Conservation (phyloP, 2,113 vertebrate species). For the Paralichthys olivaceus region DNA sequence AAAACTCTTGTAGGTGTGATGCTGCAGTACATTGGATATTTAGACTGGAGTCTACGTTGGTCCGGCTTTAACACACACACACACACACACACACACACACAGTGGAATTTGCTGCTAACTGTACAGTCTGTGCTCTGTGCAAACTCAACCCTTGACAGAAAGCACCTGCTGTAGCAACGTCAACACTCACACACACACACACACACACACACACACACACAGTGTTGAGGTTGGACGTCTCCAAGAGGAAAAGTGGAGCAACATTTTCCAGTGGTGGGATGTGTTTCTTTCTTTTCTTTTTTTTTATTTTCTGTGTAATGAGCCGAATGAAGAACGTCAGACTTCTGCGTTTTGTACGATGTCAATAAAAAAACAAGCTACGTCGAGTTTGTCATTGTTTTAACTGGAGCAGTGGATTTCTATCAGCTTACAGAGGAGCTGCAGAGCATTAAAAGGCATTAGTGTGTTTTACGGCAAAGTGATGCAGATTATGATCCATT, state of each 20-base stretch:
- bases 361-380: neutral
- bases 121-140: slow-evolving; percentile 54
- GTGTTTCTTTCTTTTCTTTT: neutral
- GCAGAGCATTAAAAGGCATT: slow-evolving; percentile 50
- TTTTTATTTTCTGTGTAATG: neutral
- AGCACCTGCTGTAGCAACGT: slow-evolving; percentile 60
- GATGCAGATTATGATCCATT: slow-evolving; percentile 53
- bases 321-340: slow-evolving; percentile 17
- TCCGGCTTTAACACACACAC: neutral
- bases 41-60: neutral
- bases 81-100: slow-evolving; percentile 14
- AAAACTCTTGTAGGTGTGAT: too few relatives aligned
- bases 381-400: too few relatives aligned
- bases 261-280: slow-evolving; percentile 61
- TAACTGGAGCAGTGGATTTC: slow-evolving; percentile 8
- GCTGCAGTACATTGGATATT: neutral
- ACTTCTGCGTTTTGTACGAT: slow-evolving; percentile 1
- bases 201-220: neutral
- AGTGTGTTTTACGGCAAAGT: slow-evolving; percentile 44
- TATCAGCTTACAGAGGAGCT: neutral
- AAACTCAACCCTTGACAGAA: slow-evolving; percentile 61
- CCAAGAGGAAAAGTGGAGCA: slow-evolving; percentile 51
- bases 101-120: slow-evolving; percentile 24
- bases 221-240: slow-evolving; percentile 40
- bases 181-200: slow-evolving; percentile 21